Conservation (phyloP, 2,113 vertebrate species). For the Cariama cristata region DNA sequence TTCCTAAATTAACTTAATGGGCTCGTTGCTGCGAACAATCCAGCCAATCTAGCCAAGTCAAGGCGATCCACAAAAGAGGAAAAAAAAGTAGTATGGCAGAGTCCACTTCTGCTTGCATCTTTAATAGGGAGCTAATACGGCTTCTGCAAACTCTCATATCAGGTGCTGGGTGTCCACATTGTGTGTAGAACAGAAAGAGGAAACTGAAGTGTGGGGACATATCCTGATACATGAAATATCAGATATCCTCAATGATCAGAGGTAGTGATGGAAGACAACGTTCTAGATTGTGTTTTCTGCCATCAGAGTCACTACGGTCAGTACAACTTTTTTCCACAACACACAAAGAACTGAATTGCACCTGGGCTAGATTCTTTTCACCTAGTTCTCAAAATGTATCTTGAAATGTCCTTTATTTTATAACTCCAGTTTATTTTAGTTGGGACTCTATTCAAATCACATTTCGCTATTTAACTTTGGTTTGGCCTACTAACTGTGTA, state of each 20-base stretch:
- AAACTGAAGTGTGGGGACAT: rapidly evolving
- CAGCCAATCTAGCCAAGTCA: neutral
- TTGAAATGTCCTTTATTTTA: neutral
- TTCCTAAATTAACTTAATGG: neutral
- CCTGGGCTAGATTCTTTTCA: neutral
- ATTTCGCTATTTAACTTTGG: neutral
- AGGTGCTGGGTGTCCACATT: neutral
- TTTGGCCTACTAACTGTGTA: neutral
- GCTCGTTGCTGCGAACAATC: neutral
- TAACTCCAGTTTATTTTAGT: neutral
- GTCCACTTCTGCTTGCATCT: neutral
- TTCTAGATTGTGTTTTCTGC: neutral
- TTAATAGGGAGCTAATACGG: neutral
- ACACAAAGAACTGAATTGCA: neutral
- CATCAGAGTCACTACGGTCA: neutral
- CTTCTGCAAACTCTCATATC: neutral
- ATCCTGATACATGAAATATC: neutral
- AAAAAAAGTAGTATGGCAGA: neutral
- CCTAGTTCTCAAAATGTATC: neutral
- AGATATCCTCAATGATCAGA: neutral
- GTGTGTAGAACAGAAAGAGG: neutral
- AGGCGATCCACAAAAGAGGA: neutral
- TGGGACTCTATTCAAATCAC: neutral
- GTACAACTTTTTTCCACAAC: neutral
- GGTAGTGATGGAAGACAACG: neutral